Conservation (phyloP, 2,888 invertebrate genomes). For the Amphipoea oculea region DNA sequence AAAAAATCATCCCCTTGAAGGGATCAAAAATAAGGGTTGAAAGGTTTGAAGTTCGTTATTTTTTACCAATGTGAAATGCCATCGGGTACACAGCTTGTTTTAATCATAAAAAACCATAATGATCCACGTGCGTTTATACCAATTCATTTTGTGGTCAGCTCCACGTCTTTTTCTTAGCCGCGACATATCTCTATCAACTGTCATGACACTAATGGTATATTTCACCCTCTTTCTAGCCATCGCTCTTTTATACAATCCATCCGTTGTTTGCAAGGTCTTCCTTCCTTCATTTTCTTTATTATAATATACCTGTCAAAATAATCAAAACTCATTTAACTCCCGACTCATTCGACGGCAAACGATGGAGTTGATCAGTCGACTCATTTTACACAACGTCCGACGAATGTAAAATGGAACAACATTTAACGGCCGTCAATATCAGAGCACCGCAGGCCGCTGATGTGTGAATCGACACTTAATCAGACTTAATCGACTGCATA, state of each 20-base stretch:
- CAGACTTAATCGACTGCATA: slow-evolving; percentile 62
- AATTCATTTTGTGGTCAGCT: no score
- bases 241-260: neutral
- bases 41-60: no score
- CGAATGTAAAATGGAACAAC: slow-evolving; percentile 50
- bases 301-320: neutral
- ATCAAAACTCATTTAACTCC: slow-evolving; percentile 4
- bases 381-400: slow-evolving; percentile 51
- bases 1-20: neutral
- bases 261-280: neutral
- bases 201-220: neutral
- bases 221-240: neutral
- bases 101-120: no score
- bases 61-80: no score
- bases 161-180: no score
- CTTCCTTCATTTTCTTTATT: neutral
- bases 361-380: slow-evolving; percentile 19
- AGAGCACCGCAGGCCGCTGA: slow-evolving; percentile 58
- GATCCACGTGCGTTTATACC: no score
- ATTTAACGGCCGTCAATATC: slow-evolving; percentile 59
- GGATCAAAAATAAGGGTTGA: neutral
- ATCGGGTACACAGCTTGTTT: no score
- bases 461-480: slow-evolving; percentile 65
- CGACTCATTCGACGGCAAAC: slow-evolving; percentile 6
- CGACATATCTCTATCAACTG: neutral